Evolutionary conservation across 2,797 vertebrate genomes (phyloP).

Genomic region (Enteromius afrohamiltoni): DNA sequence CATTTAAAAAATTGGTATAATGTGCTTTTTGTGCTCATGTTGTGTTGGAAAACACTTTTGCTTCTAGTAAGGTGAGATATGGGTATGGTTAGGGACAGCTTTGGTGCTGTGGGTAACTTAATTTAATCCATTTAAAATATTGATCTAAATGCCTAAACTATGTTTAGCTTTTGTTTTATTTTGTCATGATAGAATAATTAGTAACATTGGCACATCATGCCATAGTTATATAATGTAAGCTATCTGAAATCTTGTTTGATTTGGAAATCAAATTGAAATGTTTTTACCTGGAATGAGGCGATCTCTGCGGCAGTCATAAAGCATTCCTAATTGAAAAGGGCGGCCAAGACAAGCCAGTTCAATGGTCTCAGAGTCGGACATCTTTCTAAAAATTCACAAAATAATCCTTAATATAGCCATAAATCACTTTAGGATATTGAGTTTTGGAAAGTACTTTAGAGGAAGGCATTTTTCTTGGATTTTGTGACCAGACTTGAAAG

Average conservation of each 20-base stretch:
- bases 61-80: no score
- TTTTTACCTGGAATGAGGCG: conserved; percentile 62
- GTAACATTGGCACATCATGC: no score
- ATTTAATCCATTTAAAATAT: no score
- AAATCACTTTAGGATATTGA: neutral
- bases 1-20: no score
- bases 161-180: no score
- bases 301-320: conserved; percentile 67
- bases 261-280: no score
- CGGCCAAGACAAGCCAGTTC: conserved; percentile 61
- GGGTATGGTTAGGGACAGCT: no score
- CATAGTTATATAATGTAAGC: neutral
- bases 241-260: neutral
- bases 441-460: neutral
- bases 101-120: no score
- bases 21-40: no score
- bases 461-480: neutral
- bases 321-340: conserved; percentile 67
- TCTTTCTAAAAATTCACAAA: conserved; percentile 11
- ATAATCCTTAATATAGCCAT: neutral
- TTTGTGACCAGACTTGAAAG: neutral
- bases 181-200: no score
- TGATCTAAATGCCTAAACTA: no score
- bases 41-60: no score
- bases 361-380: conserved; percentile 41